phyloP scores from a whole-genome alignment of 2,888 invertebrate species.

The Morpho helenor region DNA sequence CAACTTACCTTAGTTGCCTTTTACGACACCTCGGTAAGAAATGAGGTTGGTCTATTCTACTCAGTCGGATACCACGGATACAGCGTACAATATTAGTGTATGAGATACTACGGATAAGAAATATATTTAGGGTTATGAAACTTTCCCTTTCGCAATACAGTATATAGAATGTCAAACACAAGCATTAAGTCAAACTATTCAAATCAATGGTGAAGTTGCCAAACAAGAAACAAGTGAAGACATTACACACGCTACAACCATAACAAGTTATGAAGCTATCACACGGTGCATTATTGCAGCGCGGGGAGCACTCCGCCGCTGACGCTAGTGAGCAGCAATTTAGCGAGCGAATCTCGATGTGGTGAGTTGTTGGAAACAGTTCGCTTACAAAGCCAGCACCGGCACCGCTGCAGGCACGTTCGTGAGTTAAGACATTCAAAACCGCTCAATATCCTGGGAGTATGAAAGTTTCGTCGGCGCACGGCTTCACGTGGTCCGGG shows the following conservation, averaged over 20 bases:
- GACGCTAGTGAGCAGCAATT: constrained; percentile 32
- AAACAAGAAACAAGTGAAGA: not conserved
- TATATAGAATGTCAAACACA: too few relatives aligned
- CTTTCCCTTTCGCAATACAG: too few relatives aligned
- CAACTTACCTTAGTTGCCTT: too few relatives aligned
- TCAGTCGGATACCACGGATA: too few relatives aligned
- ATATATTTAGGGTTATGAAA: too few relatives aligned
- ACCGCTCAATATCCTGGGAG: constrained; percentile 78
- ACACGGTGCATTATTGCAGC: constrained; percentile 13
- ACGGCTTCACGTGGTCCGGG: constrained; percentile 78
- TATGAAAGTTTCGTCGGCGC: constrained; percentile 78
- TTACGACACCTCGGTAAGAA: too few relatives aligned
- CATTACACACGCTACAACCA: constrained; percentile 15
- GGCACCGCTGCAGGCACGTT: constrained; percentile 60
- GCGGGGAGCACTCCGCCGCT: constrained; percentile 14
- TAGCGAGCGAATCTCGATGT: constrained; percentile 42
- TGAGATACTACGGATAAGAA: too few relatives aligned
- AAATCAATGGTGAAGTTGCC: constrained; percentile 5
- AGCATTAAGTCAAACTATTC: constrained; percentile 4
- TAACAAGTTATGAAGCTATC: constrained; percentile 18
- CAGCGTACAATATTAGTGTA: too few relatives aligned
- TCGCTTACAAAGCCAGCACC: constrained; percentile 62
- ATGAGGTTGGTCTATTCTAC: too few relatives aligned
- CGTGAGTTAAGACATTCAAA: constrained; percentile 80
- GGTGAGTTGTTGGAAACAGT: constrained; percentile 60